Evolutionary conservation across 2,888 invertebrate species (phyloP).

Genomic region (Diaprepes abbreviatus): DNA sequence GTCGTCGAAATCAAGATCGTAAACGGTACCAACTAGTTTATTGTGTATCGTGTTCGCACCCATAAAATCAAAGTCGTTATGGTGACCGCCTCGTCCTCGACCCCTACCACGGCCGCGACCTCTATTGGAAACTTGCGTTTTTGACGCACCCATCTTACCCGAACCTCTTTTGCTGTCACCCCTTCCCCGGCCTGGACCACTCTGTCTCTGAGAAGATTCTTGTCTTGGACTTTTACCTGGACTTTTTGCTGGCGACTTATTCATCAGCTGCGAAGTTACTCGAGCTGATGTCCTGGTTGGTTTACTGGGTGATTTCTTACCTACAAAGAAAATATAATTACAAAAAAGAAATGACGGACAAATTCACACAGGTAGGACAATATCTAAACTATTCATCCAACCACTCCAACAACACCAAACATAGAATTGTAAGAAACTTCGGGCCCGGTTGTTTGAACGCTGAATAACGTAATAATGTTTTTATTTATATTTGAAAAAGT

Average conservation of each 20-base stretch:
- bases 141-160: slow-evolving; percentile 55
- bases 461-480: too few relatives aligned
- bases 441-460: too few relatives aligned
- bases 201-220: slow-evolving; percentile 67
- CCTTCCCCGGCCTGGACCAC: slow-evolving; percentile 58
- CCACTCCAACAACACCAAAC: too few relatives aligned
- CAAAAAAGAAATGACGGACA: too few relatives aligned
- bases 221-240: slow-evolving; percentile 70
- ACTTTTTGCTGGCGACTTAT: slow-evolving; percentile 74
- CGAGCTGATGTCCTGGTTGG: slow-evolving; percentile 75
- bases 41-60: slow-evolving; percentile 81
- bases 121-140: slow-evolving; percentile 62
- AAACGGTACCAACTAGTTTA: slow-evolving; percentile 88
- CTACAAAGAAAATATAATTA: too few relatives aligned
- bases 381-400: too few relatives aligned
- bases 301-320: slow-evolving; percentile 73
- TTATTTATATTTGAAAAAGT: too few relatives aligned
- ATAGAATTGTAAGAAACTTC: too few relatives aligned
- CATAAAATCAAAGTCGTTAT: slow-evolving; percentile 67
- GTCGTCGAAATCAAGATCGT: slow-evolving; percentile 88
- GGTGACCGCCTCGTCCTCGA: slow-evolving; percentile 63
- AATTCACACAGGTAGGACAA: too few relatives aligned
- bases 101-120: slow-evolving; percentile 65
- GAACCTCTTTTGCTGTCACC: slow-evolving; percentile 57
- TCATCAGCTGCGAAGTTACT: slow-evolving; percentile 74